Evolutionary conservation across 2,797 vertebrate species (phyloP).

Genomic region (Acipenser oxyrinchus): DNA sequence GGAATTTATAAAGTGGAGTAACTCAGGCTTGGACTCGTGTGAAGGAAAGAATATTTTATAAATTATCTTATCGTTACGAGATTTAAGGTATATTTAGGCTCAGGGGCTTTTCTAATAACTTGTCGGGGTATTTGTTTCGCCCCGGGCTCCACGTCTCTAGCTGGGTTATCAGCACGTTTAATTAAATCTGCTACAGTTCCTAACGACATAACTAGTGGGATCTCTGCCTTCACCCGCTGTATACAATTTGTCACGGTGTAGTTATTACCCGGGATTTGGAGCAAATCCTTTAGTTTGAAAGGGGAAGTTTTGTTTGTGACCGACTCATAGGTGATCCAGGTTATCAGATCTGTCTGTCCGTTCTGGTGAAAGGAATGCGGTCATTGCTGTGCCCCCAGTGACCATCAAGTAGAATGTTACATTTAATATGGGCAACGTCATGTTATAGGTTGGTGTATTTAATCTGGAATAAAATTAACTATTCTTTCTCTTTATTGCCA

Average conservation of each 20-base stretch:
- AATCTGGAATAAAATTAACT: constrained; percentile 4
- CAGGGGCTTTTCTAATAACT: not conserved
- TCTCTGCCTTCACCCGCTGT: constrained; percentile 7
- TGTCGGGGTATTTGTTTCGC: rapidly evolving
- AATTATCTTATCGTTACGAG: no score
- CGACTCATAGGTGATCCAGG: constrained; percentile 12
- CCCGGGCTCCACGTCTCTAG: not conserved
- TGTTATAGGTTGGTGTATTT: constrained; percentile 1
- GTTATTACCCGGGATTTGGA: constrained; percentile 14
- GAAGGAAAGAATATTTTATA: no score
- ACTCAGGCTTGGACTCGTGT: no score
- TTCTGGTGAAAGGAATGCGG: constrained; percentile 7
- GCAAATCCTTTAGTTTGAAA: constrained; percentile 20
- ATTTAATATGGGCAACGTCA: constrained; percentile 9
- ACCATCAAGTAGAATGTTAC: not conserved
- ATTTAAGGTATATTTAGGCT: no score
- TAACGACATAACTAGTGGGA: constrained; percentile 18
- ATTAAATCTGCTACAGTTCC: constrained; percentile 12
- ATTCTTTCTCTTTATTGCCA: constrained; percentile 1
- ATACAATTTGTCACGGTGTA: constrained; percentile 15
- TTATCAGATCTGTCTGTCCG: not conserved
- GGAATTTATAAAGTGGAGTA: no score
- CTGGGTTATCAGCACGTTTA: not conserved
- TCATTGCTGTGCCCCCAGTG: not conserved
- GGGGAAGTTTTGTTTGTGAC: constrained; percentile 15